Evolutionary conservation across 2,113 vertebrate species (phyloP), one percentile per base, ranked within the genome.

Genomic region (Thamnaconus septentrionalis): DNA sequence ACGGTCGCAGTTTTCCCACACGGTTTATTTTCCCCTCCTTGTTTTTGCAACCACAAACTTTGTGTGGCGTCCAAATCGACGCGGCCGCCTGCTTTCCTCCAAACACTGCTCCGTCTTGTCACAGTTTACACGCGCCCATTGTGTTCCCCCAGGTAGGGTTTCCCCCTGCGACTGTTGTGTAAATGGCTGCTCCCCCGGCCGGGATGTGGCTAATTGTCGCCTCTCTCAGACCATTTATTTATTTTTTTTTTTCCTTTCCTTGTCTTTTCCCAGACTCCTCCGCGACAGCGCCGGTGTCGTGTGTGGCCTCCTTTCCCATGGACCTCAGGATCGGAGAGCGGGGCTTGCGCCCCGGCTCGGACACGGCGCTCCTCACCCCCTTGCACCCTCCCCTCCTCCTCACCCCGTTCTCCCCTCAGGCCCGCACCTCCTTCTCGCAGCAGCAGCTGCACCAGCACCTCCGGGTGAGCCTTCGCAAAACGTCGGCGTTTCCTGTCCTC

Each of bases 251-350:
- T 48, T 0, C 44, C 10, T 11, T 3, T 44, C 11, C 8, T 31
- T 31, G 7, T 47, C 4, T 73, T 60, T 52, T 76, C 55, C 59
- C 80, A 87, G 84, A 85, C 57, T 84, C 72, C 61, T 70, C 71
- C 3, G 63, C 80, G 78, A 74, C 68, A 7, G 59, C 71, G 62
- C 81, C 64, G 39, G 66, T 65, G 70, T 73, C 42, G 59, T 74
- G 60, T 52, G 11, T 64, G 1, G 54, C 92, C 85, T 82, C 91
- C 90, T 89, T 71, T 83, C 94, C 93, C 92, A 98, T 98, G 96
- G 96, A 98, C 90, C 94, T 98, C 85, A 91, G 95, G 51, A 91
- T 97, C 81, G 95, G 95, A 76, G 95, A 96, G 88, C 92, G 95
- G 77, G 85, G 94, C 61, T 85, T 91, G 85, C 92, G 90, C 74